Percentiles rank a stretch among this genome's conserved stretches.
Evolutionary conservation across 2,888 invertebrate genomes (phyloP).

Genomic region (Drosophila mimica): DNA sequence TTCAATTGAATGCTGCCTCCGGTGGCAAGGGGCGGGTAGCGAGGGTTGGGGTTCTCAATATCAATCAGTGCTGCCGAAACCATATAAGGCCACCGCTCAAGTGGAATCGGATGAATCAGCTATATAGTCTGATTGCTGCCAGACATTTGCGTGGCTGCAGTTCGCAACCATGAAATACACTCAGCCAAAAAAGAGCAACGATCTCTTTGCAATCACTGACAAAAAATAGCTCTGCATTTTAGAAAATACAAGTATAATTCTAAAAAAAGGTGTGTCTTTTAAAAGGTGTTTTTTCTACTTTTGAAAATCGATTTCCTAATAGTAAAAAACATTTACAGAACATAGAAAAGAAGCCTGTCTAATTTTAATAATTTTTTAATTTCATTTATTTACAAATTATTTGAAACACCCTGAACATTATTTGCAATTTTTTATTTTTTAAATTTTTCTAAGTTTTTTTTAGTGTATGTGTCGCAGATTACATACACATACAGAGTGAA

Average conservation of each 20-base stretch:
- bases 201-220: background rate
- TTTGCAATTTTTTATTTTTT: too few relatives aligned
- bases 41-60: constrained; percentile 4
- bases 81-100: constrained; percentile 35
- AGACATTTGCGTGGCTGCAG: constrained; percentile 50
- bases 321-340: background rate
- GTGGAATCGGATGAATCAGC: constrained; percentile 41
- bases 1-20: background rate
- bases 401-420: background rate
- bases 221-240: background rate
- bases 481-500: background rate
- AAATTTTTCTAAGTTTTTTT: background rate
- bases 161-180: background rate
- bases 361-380: background rate
- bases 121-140: constrained; percentile 35
- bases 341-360: background rate
- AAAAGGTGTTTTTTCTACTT: background rate
- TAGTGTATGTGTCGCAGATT: background rate
- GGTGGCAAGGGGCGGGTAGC: background rate
- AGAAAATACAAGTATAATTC: background rate
- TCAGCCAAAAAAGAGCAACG: background rate
- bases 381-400: background rate
- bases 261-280: background rate
- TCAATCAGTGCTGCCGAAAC: constrained; percentile 41
- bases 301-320: background rate